Conservation (phyloP, 2,113 vertebrate genomes). For the Chionodraco myersi region DNA sequence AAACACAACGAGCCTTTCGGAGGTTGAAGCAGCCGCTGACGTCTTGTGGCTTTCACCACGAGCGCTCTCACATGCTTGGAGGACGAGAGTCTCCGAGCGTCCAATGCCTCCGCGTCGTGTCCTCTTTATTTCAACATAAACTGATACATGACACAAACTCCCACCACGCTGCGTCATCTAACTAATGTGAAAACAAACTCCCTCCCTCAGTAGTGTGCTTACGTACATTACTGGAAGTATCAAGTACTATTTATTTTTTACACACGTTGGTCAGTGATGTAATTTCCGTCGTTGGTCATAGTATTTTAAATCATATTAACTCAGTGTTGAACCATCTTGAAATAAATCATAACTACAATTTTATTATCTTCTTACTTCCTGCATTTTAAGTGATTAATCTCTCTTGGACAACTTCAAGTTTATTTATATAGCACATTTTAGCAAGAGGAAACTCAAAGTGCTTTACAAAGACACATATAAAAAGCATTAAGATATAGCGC, state of each 20-base stretch:
- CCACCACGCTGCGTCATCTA: neutral
- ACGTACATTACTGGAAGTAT: neutral
- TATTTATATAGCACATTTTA: too few species aligned
- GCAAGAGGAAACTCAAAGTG: too few species aligned
- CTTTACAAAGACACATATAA: too few species aligned
- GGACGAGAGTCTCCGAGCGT: neutral
- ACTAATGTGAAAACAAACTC: neutral
- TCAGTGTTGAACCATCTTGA: neutral
- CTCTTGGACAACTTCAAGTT: too few species aligned
- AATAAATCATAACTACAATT: too few species aligned
- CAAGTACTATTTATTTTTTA: neutral
- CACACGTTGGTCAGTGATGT: neutral
- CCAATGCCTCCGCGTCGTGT: slow-evolving; percentile 10
- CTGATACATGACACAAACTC: neutral
- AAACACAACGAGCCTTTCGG: slow-evolving; percentile 18
- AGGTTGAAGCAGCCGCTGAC: neutral
- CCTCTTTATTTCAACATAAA: neutral
- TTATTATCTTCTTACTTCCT: too few species aligned
- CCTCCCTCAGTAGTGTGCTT: neutral
- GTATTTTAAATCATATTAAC: neutral
- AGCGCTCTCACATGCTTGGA: slow-evolving; percentile 21
- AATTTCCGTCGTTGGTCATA: neutral
- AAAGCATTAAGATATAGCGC: too few species aligned
- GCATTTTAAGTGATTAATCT: too few species aligned
- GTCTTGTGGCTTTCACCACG: slow-evolving; percentile 39